These are phyloP conservation scores for Heliocidaris tuberculata DNA, from an alignment of 35 echinoderm and acorn worm genomes.

Conservation along the genomic window DNA sequence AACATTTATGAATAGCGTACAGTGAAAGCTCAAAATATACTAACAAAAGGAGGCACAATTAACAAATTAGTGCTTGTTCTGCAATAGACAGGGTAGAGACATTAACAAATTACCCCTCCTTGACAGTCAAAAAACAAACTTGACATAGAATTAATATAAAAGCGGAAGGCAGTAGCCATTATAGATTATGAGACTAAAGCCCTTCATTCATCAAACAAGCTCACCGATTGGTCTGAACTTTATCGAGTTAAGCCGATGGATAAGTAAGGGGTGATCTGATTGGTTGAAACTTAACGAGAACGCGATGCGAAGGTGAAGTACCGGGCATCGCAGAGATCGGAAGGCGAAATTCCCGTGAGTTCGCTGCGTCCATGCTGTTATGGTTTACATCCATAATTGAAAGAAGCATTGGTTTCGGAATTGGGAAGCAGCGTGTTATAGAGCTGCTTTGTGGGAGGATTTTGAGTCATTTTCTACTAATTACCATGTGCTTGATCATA, in stretches of 20 bases:
- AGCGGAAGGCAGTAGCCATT: conserved; percentile 7
- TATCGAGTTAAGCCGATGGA: neutral
- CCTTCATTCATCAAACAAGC: neutral
- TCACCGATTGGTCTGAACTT: neutral
- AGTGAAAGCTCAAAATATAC: neutral
- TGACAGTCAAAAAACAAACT: neutral
- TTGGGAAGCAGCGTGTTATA: neutral
- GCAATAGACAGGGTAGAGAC: neutral
- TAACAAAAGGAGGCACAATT: neutral
- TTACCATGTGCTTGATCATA: neutral
- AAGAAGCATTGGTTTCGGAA: neutral
- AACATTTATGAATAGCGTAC: neutral
- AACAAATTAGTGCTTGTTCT: neutral
- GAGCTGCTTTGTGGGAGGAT: neutral
- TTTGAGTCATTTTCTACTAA: neutral
- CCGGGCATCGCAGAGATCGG: neutral
- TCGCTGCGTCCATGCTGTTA: neutral
- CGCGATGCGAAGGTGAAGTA: neutral
- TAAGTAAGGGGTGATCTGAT: neutral
- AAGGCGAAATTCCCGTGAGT: neutral
- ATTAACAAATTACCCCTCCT: neutral
- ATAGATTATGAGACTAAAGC: neutral
- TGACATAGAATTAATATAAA: neutral
- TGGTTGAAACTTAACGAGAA: neutral
- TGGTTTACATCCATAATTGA: neutral